Base-by-base conservation (phyloP, 2,888 invertebrate genomes). In the Drosophila putrida region DNA sequence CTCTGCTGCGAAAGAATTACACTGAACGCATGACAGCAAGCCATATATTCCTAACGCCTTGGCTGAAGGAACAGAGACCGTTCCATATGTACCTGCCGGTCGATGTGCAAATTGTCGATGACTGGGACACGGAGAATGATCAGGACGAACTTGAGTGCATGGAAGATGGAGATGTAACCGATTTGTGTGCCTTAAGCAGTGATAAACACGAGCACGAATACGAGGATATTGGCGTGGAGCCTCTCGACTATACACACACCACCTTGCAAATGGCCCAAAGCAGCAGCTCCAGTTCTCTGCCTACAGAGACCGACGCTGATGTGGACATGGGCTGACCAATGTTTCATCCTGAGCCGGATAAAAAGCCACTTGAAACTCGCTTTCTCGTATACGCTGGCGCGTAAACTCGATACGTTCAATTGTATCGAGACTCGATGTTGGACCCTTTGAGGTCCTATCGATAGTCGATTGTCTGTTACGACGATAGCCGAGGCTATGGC, bases 81-180 rank as follows among this genome's bases (percentile, higher is more conserved):
- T 91, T 88, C 39, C 88, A 90, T 27, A 78, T 91, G 80, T 87
- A 91, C 66, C 82, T 91, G 53, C 89, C 91, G 0, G 90, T 90
- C 4, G 73, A 91, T 77, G 86, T 89, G 4, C 76, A 77, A 49
- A 88, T 91, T 50, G 82, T 82, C n/a, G 91, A 90, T 35, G 85
- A 86, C 43, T 89, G 89, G 54, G 83, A 88, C 10, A 65, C 68
- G 0, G 79, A 80, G 4, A 73, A 76, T n/a, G 75, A 80, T 39
- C 62, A 68, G 43, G 74, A 76, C 6, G 71, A 76, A 13, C 46
- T 61, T 0, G 74, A 77, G n/a, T 65, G 57, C 9, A 69, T 80
- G 57, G 75, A 71, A 6, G 64, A 71, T 25, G 60, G 47, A 4
- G 55, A 68, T 20, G 53, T 41, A 20, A 60, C 20, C 15, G 69